Evolutionary conservation across 92 coral and sea anemone genomes (phyloP), one percentile per base, ranked within the genome.

Genomic region (Porites divaricata): DNA sequence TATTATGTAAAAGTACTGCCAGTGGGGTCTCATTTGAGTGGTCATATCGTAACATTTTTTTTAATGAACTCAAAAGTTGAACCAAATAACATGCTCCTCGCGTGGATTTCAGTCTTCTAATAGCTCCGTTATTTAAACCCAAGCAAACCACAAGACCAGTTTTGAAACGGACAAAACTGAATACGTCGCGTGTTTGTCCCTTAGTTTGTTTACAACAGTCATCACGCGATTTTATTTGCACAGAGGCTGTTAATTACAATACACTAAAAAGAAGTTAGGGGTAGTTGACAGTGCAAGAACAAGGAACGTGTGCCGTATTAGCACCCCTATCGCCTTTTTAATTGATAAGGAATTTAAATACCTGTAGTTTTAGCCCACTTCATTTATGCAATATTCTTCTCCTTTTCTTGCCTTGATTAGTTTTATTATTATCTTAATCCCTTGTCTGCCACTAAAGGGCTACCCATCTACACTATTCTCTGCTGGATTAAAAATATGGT

Each of bases 381-480:
- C 24, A 1, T 24, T 26, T 9, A 61, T 58, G 50, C 13, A 13
- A 23, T 6, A 54, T 15, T 28, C 26, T 67, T 10, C 3, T 23
- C 22, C 6, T 5, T 10, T 8, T 13, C 21, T 3, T 1, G 48
- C 7, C 13, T 8, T 41, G 63, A 22, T 19, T 53, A 28, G 15
- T 8, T 5, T 9, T 22, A 20, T 74, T 21, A 16, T 15, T 35
- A 59, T 57, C 69, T 25, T 28, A 58, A 76, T 76, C 80, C 25
- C 23, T 28, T 61, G 68, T 59, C 80, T 61, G 80, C 65, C 80
- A 59, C 68, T 35, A 19, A 41, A 19, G 54, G 62, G 51, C n/a
- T 26, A 10, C 24, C 16, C 50, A 69, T 15, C 5, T 54, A 8
- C 21, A 69, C 16, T 69, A 69, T 9, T 19, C 79, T 25, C 79